These are phyloP conservation scores for Drosophila mimica DNA, from an alignment of 2,888 invertebrate species.

Conservation along the genomic window DNA sequence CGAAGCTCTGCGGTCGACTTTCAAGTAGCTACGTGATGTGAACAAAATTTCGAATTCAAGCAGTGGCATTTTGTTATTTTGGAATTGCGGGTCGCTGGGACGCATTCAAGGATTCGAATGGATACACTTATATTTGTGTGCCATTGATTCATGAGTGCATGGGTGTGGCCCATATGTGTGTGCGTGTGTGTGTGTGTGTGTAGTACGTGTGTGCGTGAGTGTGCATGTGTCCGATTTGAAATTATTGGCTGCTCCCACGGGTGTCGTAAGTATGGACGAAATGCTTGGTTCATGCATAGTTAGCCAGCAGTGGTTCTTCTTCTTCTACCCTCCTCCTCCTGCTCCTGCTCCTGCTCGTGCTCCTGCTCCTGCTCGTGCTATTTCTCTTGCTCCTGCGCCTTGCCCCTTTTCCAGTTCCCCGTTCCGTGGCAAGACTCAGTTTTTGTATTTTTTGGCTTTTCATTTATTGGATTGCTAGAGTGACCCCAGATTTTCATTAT, in stretches of 20 bases:
- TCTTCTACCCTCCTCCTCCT: neutral
- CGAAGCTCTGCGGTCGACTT: slow-evolving; percentile 34
- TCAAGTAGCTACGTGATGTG: slow-evolving; percentile 50
- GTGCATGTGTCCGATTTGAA: slow-evolving; percentile 75
- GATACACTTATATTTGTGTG: slow-evolving; percentile 68
- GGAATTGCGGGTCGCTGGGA: slow-evolving; percentile 45
- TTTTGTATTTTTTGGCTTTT: slow-evolving; percentile 48
- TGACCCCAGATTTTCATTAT: slow-evolving; percentile 71
- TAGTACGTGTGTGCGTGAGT: slow-evolving; percentile 25
- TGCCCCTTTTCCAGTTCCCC: slow-evolving; percentile 7
- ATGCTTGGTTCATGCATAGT: slow-evolving; percentile 72
- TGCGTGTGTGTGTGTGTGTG: slow-evolving; percentile 21
- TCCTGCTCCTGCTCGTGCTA: neutral
- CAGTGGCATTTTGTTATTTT: slow-evolving; percentile 57
- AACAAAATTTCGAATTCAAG: slow-evolving; percentile 50
- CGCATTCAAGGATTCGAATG: slow-evolving; percentile 43
- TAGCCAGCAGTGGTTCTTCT: slow-evolving; percentile 35
- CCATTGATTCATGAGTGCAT: slow-evolving; percentile 74
- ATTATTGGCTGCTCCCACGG: slow-evolving; percentile 81
- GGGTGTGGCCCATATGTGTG: slow-evolving; percentile 38
- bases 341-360: neutral
- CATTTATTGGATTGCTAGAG: slow-evolving; percentile 73
- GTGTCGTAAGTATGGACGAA: slow-evolving; percentile 80
- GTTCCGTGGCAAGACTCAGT: slow-evolving; percentile 16
- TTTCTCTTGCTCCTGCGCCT: slow-evolving; percentile 3